These are phyloP conservation scores for Drosophila borborema DNA, from an alignment of 2,888 invertebrate genomes.

Conservation along the genomic window DNA sequence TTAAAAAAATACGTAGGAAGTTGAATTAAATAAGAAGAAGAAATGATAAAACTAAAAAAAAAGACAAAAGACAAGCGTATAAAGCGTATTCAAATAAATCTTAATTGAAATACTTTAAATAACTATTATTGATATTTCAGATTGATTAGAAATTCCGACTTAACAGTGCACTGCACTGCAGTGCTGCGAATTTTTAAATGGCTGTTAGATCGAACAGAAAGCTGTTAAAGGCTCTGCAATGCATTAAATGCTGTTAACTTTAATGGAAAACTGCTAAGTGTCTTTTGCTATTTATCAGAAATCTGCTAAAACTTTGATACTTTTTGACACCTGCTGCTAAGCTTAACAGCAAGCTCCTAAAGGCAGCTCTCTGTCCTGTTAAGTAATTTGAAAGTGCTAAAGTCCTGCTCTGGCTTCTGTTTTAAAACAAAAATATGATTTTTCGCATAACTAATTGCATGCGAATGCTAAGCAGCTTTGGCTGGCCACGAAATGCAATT, in stretches of 20 bases:
- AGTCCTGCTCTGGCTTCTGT: slow-evolving; percentile 22
- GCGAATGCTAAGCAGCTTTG: slow-evolving; percentile 19
- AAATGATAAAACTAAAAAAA: neutral
- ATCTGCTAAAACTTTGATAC: neutral
- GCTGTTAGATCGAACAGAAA: neutral
- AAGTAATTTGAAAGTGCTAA: neutral
- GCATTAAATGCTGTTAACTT: neutral
- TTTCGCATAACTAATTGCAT: neutral
- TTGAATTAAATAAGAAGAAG: neutral
- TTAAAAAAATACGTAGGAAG: slow-evolving; percentile 18
- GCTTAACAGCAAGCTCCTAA: neutral
- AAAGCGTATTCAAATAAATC: neutral
- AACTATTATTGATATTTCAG: neutral
- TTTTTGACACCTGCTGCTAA: neutral
- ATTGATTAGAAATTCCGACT: neutral
- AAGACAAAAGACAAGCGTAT: neutral
- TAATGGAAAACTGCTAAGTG: neutral
- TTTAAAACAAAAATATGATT: slow-evolving; percentile 2
- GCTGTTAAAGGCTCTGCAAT: neutral
- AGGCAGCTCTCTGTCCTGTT: neutral
- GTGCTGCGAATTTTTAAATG: neutral
- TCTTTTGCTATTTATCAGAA: neutral
- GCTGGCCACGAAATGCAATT: slow-evolving; percentile 63
- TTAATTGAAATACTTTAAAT: neutral
- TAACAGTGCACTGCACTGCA: neutral